phyloP scores from a whole-genome alignment of 2,888 invertebrate genomes.

The Ametastegia equiseti region DNA sequence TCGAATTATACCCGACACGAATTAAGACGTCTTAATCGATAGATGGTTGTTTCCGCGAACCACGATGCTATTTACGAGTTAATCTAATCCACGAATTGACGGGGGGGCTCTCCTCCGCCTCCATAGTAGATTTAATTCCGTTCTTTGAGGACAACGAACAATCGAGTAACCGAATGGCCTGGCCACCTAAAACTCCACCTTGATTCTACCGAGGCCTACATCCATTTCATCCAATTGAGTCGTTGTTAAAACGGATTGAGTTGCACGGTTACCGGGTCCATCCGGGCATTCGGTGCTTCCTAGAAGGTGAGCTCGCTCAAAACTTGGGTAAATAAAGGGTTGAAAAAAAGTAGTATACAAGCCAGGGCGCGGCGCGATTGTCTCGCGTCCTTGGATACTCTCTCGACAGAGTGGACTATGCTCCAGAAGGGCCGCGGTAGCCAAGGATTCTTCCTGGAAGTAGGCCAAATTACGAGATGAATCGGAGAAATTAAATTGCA shows the following conservation, averaged over 20 bases:
- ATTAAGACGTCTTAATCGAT: constrained; percentile 15
- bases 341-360: constrained; percentile 16
- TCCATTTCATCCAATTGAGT: constrained; percentile 18
- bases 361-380: constrained; percentile 1
- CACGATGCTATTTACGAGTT: background rate
- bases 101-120: background rate
- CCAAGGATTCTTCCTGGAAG: constrained; percentile 46
- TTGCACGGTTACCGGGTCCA: constrained; percentile 5
- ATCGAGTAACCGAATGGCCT: background rate
- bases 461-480: constrained; percentile 45
- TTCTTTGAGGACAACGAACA: background rate
- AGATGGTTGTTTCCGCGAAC: constrained; percentile 28
- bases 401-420: no score
- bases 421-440: no score
- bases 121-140: constrained; percentile 4
- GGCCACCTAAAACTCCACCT: background rate
- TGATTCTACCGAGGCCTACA: background rate
- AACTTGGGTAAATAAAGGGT: constrained; percentile 32
- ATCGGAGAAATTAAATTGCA: constrained; percentile 47
- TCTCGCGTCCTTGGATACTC: constrained; percentile 29
- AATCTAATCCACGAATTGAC: background rate
- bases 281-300: constrained; percentile 22
- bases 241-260: constrained; percentile 36
- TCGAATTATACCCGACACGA: background rate
- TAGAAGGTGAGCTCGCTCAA: background rate